Evolutionary conservation across 53 echinoderm and acorn worm genomes (phyloP), one percentile per base, ranked within the genome.

Genomic region (Zoroaster sp.): DNA sequence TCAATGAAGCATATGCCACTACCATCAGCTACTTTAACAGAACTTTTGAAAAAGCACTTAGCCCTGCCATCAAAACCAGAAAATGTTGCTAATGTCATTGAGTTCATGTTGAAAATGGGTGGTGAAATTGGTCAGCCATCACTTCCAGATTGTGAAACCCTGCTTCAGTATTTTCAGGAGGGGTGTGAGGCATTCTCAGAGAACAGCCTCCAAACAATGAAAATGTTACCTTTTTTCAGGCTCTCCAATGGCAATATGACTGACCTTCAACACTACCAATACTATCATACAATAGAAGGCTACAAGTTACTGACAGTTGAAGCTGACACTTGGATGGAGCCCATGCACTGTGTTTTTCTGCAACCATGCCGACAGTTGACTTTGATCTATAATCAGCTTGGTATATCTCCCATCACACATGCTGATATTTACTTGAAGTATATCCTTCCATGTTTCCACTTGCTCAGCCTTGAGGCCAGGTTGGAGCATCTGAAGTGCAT

Each of bases 141-240:
- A 25, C 32, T 33, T 1, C 7, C 4, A 18, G 86, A 85, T 3
- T n/a, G 68, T 45, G 37, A 41, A 8, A 86, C 37, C 7, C 40
- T 91, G 33, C 39, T 91, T 18, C 66, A 38, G 1, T 91, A 91
- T 44, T 76, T 91, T 63, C 91, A 91, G 37, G 74, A 83, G 20
- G 90, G 83, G 1, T 59, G 34, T 21, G 70, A 37, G 5, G 34
- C 9, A 2, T 70, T 89, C 0, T 89, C 89, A 14, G 34, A 7
- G 4, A 46, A 52, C 2, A 66, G 66, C 54, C n/a, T 90, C 21
- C 11, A 43, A 2, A 54, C 23, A 7, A 38, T 92, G 25, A 92
- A 80, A 35, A 42, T 17, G 69, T 65, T 92, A 35, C 32, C 53
- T 4, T 35, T 88, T 37, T 92, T 87, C 59, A 35, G 31, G 38